Base-by-base conservation (phyloP, 2,888 invertebrate species). In the Drosophila kanekoi region DNA sequence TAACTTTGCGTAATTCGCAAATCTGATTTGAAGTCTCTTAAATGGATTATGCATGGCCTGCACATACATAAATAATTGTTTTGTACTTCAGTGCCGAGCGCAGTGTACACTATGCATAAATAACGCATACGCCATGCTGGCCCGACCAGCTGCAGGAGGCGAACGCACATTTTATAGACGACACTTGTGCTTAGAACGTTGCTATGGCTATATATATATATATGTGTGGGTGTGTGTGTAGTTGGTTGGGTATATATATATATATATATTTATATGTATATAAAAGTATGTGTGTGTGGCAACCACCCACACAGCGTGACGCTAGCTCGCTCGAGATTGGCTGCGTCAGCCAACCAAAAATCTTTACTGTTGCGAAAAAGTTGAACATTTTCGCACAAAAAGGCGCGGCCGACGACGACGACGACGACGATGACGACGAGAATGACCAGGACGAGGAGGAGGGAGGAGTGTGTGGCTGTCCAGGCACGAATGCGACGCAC, bases 291-390 rank as follows among this genome's bases (percentile, higher is more conserved):
- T 61, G 20, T 51, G 58, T 60, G 73, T 48, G 35, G 20, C 38
- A 54, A 41, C n/a, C 72, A 53, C 75, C 79, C 73, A 75, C 82
- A 71, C 63, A 61, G 61, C 60, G 40, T 69, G 66, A 59, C 59
- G 61, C 56, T 49, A 69, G 62, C 78, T 85, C 83, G 71, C 65
- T 77, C 77, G 73, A 89, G 81, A 87, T 87, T 85, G 82, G 87
- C 87, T 89, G 88, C 85, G 88, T 79, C 84, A 89, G 84, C 87
- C 87, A 88, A 88, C 87, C 89, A 88, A 89, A 87, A 88, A 88
- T 88, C 87, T 89, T 88, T 88, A 86, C 84, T 82, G 82, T 89
- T 88, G 81, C 87, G 89, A 87, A 86, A 88, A 86, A 89, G 81
- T 86, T 89, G 71, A 77, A 77, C 80, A 81, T 72, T 88, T 81